A percentile compares a stretch with the other conserved stretches of the same genome.
phyloP scores from a whole-genome alignment of 2,797 vertebrate genomes.

The Craterocephalus amniculus region DNA sequence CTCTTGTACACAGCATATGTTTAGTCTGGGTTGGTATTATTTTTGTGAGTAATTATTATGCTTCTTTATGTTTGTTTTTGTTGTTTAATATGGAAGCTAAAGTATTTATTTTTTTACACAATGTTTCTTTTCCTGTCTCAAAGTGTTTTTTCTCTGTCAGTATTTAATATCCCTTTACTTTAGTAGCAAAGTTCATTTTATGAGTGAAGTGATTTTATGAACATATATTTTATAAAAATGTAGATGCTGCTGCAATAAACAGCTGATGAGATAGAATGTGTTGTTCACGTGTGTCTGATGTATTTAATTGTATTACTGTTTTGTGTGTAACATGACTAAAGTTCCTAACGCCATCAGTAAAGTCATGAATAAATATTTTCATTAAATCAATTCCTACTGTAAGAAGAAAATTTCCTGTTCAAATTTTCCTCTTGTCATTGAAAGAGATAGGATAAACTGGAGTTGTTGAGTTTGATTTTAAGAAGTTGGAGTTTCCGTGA shows the following conservation, averaged over 20 bases:
- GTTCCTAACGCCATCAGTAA: not conserved
- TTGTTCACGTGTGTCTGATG: not conserved
- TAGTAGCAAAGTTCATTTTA: too few species aligned
- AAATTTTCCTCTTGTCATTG: not conserved
- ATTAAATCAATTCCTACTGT: too few species aligned
- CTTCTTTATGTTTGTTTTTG: too few species aligned
- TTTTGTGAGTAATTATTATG: too few species aligned
- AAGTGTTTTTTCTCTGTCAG: not conserved
- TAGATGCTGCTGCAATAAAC: not conserved
- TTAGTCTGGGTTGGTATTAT: too few species aligned
- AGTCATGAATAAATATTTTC: not conserved
- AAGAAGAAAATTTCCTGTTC: too few species aligned
- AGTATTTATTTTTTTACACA: too few species aligned
- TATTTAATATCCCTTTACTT: not conserved
- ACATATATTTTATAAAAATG: not conserved
- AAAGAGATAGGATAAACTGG: too few species aligned
- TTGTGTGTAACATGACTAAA: not conserved
- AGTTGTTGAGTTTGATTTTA: not conserved
- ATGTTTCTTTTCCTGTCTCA: too few species aligned
- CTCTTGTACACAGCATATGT: too few species aligned
- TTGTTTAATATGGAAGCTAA: too few species aligned
- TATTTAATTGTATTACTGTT: not conserved
- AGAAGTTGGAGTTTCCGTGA: slow-evolving; percentile 29
- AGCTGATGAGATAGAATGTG: not conserved
- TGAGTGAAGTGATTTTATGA: not conserved